Conservation (phyloP, 2,797 vertebrate genomes). For the Falco rusticolus region DNA sequence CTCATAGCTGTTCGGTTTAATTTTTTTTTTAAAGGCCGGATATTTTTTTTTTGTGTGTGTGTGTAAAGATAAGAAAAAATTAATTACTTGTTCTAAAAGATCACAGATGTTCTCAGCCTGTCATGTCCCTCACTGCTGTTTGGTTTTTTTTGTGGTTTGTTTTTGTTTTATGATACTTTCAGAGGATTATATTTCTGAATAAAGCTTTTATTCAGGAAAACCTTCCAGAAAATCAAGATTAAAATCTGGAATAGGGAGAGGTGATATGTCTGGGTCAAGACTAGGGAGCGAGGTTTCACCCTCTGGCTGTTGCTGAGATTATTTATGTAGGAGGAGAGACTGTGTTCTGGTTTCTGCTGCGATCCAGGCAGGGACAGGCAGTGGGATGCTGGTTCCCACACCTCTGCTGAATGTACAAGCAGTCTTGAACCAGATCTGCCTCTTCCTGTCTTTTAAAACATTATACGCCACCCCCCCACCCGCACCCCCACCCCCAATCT, state of each 20-base stretch:
- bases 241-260: background rate
- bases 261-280: background rate
- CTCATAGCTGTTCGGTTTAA: background rate
- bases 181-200: background rate
- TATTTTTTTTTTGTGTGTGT: background rate
- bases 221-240: background rate
- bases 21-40: background rate
- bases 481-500: background rate
- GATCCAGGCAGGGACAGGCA: background rate
- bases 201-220: background rate
- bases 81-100: background rate
- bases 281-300: background rate
- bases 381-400: background rate
- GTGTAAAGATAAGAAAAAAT: background rate
- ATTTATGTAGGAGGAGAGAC: background rate
- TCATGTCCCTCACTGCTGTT: accelerated
- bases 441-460: background rate
- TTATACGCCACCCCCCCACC: background rate
- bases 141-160: too few relatives aligned
- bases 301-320: background rate
- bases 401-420: accelerated
- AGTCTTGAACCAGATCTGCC: background rate
- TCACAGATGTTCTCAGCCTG: background rate
- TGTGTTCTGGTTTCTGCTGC: background rate
- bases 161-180: background rate